Base-by-base conservation (phyloP, 2,888 invertebrate genomes). In the Drosophila nr. perissopoda region DNA sequence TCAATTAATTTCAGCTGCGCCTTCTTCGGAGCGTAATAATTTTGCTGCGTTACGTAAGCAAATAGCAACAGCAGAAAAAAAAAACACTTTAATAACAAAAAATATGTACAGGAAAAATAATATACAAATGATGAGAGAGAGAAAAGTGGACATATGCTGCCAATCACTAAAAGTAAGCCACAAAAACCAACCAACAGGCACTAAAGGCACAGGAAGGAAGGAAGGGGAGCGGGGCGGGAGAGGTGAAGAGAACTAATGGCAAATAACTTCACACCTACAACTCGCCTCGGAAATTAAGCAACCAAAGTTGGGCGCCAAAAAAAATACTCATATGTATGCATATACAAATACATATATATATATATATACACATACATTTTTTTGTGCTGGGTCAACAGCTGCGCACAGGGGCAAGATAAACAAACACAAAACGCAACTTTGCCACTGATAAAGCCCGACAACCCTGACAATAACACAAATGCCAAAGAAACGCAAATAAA, bases 111-210 rank as follows among this genome's bases (percentile, higher is more conserved):
- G 64, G 46, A 60, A 56, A 74, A 63, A 63, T 48, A 8, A 2
- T 27, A 67, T 29, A 46, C 40, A 57, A 40, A 38, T 54, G 38
- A 48, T 46, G 29, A 18, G 7, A 29, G 40, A 16, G 59, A 38
- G 46, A 61, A 64, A 67, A 40, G 74, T 70, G 75, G 75, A 75
- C 75, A 79, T 31, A 60, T 48, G 86, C 78, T 86, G 89, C 78
- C 84, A 85, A 85, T 88, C 89, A 88, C 67, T 65, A 71, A 65
- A 74, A 86, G 74, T 75, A 79, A 88, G 75, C 86, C 83, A 77
- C 83, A 85, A 82, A 82, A 83, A 74, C 77, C 70, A 81, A 57
- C 74, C 79, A 63, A 38, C 71, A 60, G 57, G 68, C 70, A 79
- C 81, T 59, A 71, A 49, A 49, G 36, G 56, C 46, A 46, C 2